Evolutionary conservation across 2,888 invertebrate species (phyloP), one percentile per base, ranked within the genome.

Genomic region (Cremastinae sp.): DNA sequence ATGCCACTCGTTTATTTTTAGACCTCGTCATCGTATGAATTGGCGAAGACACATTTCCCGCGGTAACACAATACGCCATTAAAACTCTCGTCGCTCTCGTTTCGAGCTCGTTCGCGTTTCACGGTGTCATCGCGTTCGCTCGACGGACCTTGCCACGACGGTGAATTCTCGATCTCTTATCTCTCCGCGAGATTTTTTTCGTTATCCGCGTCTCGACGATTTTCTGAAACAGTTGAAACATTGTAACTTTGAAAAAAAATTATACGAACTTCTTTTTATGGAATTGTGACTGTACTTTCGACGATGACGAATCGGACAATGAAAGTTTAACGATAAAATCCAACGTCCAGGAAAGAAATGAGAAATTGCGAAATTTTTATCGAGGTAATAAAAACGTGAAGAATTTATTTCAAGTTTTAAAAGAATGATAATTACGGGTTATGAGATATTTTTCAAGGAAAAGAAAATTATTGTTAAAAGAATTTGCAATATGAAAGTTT

Each of bases 101-200:
- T 49, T 62, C 49, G n/a, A 45, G n/a, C 22, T 45, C 18, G 49
- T 49, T 18, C 22, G 5, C 10, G 49, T 68, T 58, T 22, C 49
- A 49, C 61, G 51, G 4, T 61, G 28, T 70, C 43, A 37, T 53
- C 43, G 10, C 18, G 16, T 61, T 61, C 41, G 28, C 49, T 16
- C 16, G 18, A 43, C 2, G 12, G 18, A 55, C 4, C 37, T 35
- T 9, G 37, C 14, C 45, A 9, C 14, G 45, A n/a, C n/a, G n/a
- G n/a, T 14, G 9, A 41, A 39, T 58, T 39, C 28, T 41, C 8
- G 41, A 69, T 59, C 68, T 64, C 49, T 64, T 22, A n/a, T 41
- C 9, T 16, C 12, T 55, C n/a, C n/a, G n/a, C n/a, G n/a, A n/a
- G n/a, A 37, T 39, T 39, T 55, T 55, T 64, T 55, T 12, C 5